These are phyloP conservation scores for Platyscapa corneri DNA, from an alignment of 1,140 invertebrate genomes.

Conservation along the genomic window DNA sequence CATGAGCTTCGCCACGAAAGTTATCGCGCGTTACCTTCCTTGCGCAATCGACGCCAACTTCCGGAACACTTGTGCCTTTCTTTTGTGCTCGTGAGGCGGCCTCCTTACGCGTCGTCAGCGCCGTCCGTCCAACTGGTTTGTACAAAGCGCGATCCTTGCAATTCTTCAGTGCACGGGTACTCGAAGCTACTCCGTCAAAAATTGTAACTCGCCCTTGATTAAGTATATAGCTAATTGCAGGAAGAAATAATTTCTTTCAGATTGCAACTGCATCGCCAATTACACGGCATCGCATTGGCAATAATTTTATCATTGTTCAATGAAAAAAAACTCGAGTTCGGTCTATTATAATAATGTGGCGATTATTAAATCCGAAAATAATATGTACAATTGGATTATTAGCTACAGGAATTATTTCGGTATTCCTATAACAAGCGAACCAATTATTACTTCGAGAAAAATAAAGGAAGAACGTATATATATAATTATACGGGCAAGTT, in stretches of 20 bases:
- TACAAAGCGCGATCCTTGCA: not conserved
- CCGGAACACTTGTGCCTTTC: not conserved
- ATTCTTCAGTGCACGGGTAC: no score
- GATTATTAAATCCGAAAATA: not conserved
- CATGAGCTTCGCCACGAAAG: no score
- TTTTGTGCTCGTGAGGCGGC: not conserved
- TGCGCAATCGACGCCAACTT: not conserved
- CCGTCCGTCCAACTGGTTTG: not conserved
- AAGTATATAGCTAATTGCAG: not conserved
- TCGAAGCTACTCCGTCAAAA: no score
- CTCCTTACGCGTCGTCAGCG: no score
- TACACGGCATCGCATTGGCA: no score
- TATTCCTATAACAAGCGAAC: not conserved
- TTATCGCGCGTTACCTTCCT: no score
- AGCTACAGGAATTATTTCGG: not conserved
- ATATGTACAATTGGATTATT: not conserved
- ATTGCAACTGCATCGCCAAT: not conserved
- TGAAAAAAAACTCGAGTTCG: not conserved
- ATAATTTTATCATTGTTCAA: no score
- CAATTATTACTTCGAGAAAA: not conserved
- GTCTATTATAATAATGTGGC: not conserved
- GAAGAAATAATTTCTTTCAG: not conserved
- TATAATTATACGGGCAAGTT: slow-evolving; percentile 18
- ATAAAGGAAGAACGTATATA: not conserved
- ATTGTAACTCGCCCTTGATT: not conserved